These are phyloP conservation scores for Drosophila kohkoa DNA, from an alignment of 1,140 invertebrate genomes.

Conservation along the genomic window DNA sequence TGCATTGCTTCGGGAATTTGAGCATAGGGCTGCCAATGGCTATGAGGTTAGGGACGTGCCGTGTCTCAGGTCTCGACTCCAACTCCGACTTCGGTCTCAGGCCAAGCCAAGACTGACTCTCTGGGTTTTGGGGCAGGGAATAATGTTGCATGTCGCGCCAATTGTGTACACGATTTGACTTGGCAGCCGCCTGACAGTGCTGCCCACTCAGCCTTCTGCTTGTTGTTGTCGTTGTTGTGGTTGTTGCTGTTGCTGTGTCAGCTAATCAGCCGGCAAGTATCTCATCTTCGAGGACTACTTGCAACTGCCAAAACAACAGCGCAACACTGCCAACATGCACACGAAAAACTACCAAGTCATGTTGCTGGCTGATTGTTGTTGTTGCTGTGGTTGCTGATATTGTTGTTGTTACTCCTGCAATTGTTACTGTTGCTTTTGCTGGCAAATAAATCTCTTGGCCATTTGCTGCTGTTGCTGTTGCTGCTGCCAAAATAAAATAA, in stretches of 20 bases:
- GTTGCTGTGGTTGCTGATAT: slow-evolving; percentile 30
- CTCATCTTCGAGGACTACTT: slow-evolving; percentile 84
- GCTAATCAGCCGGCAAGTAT: slow-evolving; percentile 84
- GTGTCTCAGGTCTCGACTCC: slow-evolving; percentile 13
- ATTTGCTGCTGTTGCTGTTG: slow-evolving; percentile 53
- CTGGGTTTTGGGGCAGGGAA: slow-evolving; percentile 46
- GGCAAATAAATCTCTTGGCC: slow-evolving; percentile 75
- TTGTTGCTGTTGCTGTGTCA: slow-evolving; percentile 70
- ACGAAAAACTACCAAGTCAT: slow-evolving; percentile 83
- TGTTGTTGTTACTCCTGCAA: slow-evolving; percentile 40
- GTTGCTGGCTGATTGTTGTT: slow-evolving; percentile 58
- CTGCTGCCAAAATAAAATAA: slow-evolving; percentile 49
- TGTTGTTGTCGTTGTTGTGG: slow-evolving; percentile 55
- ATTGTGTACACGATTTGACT: slow-evolving; percentile 84
- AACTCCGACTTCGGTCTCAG: background rate
- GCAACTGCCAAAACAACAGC: slow-evolving; percentile 80
- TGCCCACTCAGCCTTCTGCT: slow-evolving; percentile 66
- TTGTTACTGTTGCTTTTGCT: slow-evolving; percentile 57
- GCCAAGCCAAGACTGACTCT: slow-evolving; percentile 16
- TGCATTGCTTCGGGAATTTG: slow-evolving; percentile 29
- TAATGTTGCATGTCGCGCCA: slow-evolving; percentile 84
- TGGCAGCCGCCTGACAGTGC: slow-evolving; percentile 80
- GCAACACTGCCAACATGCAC: slow-evolving; percentile 71
- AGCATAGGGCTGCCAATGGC: slow-evolving; percentile 30
- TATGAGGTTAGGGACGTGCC: slow-evolving; percentile 30